phyloP scores from a whole-genome alignment of 2,113 vertebrate genomes.

The Dipodomys ordii region DNA sequence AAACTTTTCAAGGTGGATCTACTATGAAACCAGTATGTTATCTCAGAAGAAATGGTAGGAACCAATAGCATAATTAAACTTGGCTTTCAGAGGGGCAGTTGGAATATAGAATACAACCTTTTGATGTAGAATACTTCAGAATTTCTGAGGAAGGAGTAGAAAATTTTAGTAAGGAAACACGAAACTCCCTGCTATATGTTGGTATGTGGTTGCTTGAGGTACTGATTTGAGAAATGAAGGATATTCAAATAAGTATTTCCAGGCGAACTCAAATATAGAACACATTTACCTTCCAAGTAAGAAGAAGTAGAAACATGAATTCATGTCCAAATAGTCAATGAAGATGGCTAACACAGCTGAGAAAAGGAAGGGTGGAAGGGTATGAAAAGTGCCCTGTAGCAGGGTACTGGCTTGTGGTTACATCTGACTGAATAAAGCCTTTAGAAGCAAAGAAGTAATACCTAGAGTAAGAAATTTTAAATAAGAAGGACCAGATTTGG shows the following conservation, averaged over 20 bases:
- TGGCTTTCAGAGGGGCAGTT: background rate
- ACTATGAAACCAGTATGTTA: background rate
- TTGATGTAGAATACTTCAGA: background rate
- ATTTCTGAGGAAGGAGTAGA: background rate
- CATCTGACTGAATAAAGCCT: background rate
- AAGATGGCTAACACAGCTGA: background rate
- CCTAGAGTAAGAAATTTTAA: background rate
- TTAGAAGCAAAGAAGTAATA: constrained; percentile 21
- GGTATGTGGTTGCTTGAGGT: background rate
- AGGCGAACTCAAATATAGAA: background rate
- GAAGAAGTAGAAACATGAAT: background rate
- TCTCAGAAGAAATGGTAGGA: background rate
- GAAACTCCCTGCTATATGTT: background rate
- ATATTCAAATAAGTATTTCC: background rate
- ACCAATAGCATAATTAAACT: background rate
- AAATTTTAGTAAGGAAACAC: constrained; percentile 25
- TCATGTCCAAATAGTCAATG: background rate
- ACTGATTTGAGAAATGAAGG: constrained; percentile 28
- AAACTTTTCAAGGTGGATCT: background rate
- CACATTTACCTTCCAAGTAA: background rate
- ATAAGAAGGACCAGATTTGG: background rate
- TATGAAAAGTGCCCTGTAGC: background rate
- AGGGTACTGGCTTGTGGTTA: background rate
- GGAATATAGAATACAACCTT: background rate
- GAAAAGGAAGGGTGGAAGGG: background rate